Base-by-base conservation (phyloP, 2,888 invertebrate genomes). In the Hoplodrina blanda region DNA sequence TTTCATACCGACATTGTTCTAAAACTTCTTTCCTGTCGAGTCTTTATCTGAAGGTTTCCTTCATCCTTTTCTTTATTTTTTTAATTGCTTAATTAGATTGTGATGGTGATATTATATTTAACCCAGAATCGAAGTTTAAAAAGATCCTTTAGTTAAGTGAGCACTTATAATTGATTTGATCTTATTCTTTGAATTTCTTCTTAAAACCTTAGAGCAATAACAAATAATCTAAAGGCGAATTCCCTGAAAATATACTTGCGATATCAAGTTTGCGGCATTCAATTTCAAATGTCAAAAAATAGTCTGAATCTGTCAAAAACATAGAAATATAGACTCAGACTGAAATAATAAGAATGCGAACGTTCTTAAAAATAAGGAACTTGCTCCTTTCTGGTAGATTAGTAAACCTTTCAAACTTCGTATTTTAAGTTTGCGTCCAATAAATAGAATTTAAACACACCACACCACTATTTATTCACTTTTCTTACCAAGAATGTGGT, bases 1-100 rank as follows among this genome's bases (percentile, higher is more conserved):
- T 79, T 85, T 81, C 72, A 69, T 52, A 64, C 56, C 59, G 65
- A 55, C 68, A 70, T 81, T 80, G 69, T 74, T 82, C 75, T 67
- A 20, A 44, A 79, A 72, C 63, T 82, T 69, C 56, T 64, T 72
- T 67, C 25, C 60, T 72, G 59, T 62, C 33, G n/a, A 55, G 57
- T 73, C 71, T 82, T 77, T 76, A 76, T 74, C 62, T 80, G 74
- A 73, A 72, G 78, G 65, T 65, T 77, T 56, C 20, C 52, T 62
- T 73, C 15, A 54, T 56, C 37, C 54, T 55, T 74, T 65, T 49
- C 37, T 41, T 20, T 7, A 41, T 44, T 60, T 78, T 65, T 74
- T 53, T 52, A 65, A 70, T 56, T 62, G 46, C 53, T 65, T 62
- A 52, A 60, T 62, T 69, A 69, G 62, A 69, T 71, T 73, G 25